Conservation (phyloP, 1,140 invertebrate genomes). For the Euura lappo region DNA sequence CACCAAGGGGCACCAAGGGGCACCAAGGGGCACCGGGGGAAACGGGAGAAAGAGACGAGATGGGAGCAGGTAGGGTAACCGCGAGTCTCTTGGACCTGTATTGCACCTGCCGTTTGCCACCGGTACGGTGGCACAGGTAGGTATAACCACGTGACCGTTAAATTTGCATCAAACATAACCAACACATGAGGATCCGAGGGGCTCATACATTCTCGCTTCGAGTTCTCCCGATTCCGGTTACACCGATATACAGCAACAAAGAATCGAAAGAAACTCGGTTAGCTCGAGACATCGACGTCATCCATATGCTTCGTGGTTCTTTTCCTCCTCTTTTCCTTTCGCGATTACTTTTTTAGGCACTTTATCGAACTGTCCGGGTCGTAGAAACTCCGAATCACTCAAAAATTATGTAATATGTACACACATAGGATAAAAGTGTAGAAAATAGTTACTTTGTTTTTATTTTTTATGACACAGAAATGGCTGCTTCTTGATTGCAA, state of each 20-base stretch:
- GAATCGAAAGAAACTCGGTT: constrained; percentile 1
- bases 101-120: constrained; percentile 44
- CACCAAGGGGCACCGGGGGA: neutral
- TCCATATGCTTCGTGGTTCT: constrained; percentile 1
- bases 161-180: constrained; percentile 5
- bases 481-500: neutral
- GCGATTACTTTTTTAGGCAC: no score
- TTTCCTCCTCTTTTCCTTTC: neutral
- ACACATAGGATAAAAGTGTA: no score
- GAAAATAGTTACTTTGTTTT: neutral
- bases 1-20: neutral
- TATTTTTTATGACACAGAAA: neutral
- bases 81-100: constrained; percentile 34
- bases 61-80: constrained; percentile 38
- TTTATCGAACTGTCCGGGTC: no score
- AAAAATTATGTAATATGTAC: no score
- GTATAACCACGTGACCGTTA: neutral
- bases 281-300: neutral
- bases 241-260: neutral
- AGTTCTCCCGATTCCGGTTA: neutral
- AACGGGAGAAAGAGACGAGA: constrained; percentile 18
- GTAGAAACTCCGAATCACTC: no score
- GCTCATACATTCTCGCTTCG: neutral
- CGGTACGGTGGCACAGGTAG: constrained; percentile 39
- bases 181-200: neutral